phyloP scores from a whole-genome alignment of 2,888 invertebrate species.

The Drosophila paranaensis region DNA sequence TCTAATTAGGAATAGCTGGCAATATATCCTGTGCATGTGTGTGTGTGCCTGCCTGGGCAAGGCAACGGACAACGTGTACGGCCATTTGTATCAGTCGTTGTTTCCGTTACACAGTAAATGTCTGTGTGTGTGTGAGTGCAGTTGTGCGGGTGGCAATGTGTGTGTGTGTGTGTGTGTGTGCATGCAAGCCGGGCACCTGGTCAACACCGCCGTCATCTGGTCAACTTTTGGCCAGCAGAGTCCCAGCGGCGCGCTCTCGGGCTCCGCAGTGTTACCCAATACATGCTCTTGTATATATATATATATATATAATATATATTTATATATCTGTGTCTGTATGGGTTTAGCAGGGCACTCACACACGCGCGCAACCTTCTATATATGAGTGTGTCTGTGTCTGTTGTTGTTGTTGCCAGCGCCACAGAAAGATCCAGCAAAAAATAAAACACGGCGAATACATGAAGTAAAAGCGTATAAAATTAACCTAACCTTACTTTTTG shows the following conservation, averaged over 20 bases:
- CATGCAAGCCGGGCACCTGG: conserved; percentile 72
- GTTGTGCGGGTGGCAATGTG: conserved; percentile 32
- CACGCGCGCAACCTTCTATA: conserved; percentile 23
- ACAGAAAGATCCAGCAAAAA: conserved; percentile 79
- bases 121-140: conserved; percentile 23
- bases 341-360: conserved; percentile 35
- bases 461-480: conserved; percentile 71
- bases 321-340: conserved; percentile 23
- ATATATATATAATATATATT: conserved; percentile 25
- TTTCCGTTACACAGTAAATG: conserved; percentile 64
- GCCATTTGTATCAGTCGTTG: conserved; percentile 45
- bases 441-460: conserved; percentile 63
- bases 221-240: conserved; percentile 52
- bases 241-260: conserved; percentile 29
- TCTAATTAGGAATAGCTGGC: conserved; percentile 47
- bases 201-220: conserved; percentile 49
- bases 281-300: conserved; percentile 48
- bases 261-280: conserved; percentile 68
- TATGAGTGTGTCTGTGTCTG: conserved; percentile 21
- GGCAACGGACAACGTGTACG: conserved; percentile 64
- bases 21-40: conserved; percentile 8
- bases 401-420: conserved; percentile 67
- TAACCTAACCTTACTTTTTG: conserved; percentile 78
- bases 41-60: conserved; percentile 23
- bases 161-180: conserved; percentile 25